phyloP scores from a whole-genome alignment of 2,113 vertebrate genomes.

The Xenotilapia longispinis region DNA sequence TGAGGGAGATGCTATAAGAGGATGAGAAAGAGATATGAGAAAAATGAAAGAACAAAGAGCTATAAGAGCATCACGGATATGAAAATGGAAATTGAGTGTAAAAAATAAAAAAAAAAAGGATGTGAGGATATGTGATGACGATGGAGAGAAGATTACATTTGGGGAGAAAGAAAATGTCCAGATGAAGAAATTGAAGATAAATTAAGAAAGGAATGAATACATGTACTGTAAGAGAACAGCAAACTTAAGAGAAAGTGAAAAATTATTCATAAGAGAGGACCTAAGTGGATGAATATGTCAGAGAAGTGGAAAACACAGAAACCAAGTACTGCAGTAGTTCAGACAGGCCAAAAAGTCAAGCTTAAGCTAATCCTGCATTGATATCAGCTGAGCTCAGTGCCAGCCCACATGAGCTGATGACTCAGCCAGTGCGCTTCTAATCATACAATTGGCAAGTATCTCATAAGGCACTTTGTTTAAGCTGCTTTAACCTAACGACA shows the following conservation, averaged over 20 bases:
- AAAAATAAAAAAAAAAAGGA: not conserved
- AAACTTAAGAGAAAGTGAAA: not conserved
- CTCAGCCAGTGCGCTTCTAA: not conserved
- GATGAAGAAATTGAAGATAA: not conserved
- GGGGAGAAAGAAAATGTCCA: not conserved
- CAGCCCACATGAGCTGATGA: not conserved
- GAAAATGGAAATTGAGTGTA: not conserved
- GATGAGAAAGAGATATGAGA: not conserved
- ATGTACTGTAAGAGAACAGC: not conserved
- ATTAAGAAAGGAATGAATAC: not conserved
- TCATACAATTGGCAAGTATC: not conserved
- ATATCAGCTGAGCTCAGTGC: not conserved
- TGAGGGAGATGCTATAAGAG: not conserved
- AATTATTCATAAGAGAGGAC: not conserved
- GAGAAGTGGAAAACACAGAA: not conserved
- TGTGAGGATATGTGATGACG: not conserved
- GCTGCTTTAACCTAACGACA: not conserved
- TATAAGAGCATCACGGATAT: not conserved
- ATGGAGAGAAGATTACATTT: not conserved
- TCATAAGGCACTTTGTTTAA: not conserved
- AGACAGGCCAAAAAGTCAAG: not conserved
- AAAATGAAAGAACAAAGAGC: not conserved
- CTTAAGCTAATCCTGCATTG: not conserved
- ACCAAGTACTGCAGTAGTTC: not conserved
- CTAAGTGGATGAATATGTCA: not conserved